Percentiles rank a stretch among this genome's conserved stretches.
These are phyloP conservation scores for Aurelia aurita DNA, from an alignment of 30 jellyfish, hydroid and myxozoan species.

Conservation along the genomic window DNA sequence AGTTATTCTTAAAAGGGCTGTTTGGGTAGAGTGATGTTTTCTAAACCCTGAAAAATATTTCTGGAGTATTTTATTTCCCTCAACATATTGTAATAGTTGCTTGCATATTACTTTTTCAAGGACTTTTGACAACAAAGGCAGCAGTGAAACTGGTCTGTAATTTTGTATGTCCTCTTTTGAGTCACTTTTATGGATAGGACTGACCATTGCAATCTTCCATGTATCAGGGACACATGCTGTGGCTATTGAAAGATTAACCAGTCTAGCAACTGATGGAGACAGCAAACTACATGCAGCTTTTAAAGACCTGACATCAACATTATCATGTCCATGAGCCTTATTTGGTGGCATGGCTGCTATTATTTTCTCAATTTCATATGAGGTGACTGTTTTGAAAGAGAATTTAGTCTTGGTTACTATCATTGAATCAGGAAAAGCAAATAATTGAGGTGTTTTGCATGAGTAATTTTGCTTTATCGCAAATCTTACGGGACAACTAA, in stretches of 20 bases:
- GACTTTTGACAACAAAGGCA: conserved; percentile 33
- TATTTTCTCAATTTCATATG: conserved; percentile 10
- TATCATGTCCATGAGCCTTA: conserved; percentile 8
- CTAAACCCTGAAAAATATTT: conserved; percentile 36
- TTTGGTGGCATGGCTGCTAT: conserved; percentile 30
- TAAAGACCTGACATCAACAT: conserved; percentile 7
- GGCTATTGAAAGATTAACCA: conserved; percentile 29
- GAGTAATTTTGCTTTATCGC: too few relatives aligned
- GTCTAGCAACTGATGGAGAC: conserved; percentile 20
- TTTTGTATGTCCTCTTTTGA: conserved; percentile 24
- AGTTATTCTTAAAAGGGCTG: conserved; percentile 42
- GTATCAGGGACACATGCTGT: conserved; percentile 36
- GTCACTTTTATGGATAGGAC: conserved; percentile 29
- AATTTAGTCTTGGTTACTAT: conserved; percentile 1
- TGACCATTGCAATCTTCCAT: conserved; percentile 52
- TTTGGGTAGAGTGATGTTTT: conserved; percentile 48
- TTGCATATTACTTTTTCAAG: conserved; percentile 50
- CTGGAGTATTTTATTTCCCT: conserved; percentile 45
- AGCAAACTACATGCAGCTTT: not conserved
- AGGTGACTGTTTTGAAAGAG: conserved; percentile 22
- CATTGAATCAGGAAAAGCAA: conserved; percentile 20
- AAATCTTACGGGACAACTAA: too few relatives aligned
- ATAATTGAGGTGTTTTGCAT: too few relatives aligned
- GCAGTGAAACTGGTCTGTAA: conserved; percentile 48
- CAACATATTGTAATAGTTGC: conserved; percentile 34